phyloP scores from a whole-genome alignment of 2,888 invertebrate species.

The Xanthorhoe spadicearia region DNA sequence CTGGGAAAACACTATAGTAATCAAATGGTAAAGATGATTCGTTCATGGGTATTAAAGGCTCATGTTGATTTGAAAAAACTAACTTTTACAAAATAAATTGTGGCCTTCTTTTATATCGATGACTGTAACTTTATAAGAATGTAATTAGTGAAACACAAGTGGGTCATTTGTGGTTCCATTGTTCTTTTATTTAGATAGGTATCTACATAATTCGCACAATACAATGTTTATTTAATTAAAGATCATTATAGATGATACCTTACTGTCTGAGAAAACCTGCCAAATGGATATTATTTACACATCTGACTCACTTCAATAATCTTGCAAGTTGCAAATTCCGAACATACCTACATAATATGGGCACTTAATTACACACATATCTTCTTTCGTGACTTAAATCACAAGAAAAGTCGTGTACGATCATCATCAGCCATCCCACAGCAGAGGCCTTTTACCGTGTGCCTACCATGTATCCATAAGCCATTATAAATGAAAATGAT shows the following conservation, averaged over 20 bases:
- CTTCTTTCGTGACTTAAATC: too few species aligned
- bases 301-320: not conserved
- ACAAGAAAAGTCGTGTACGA: too few species aligned
- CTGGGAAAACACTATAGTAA: too few species aligned
- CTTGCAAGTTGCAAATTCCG: not conserved
- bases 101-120: not conserved
- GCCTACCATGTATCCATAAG: too few species aligned
- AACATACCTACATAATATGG: not conserved
- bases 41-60: too few species aligned
- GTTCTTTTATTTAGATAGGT: not conserved
- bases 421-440: too few species aligned
- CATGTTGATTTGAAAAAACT: too few species aligned
- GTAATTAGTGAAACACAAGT: constrained; percentile 1
- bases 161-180: constrained; percentile 7
- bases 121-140: not conserved
- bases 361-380: too few species aligned
- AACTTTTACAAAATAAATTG: too few species aligned
- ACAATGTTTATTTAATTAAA: not conserved
- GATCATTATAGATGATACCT: not conserved
- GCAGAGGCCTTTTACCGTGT: too few species aligned
- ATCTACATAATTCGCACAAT: not conserved
- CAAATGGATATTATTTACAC: not conserved
- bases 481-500: too few species aligned
- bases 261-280: not conserved
- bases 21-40: too few species aligned